These are phyloP conservation scores for Stigmatopora nigra DNA, from an alignment of 2,113 vertebrate genomes.

Conservation along the genomic window DNA sequence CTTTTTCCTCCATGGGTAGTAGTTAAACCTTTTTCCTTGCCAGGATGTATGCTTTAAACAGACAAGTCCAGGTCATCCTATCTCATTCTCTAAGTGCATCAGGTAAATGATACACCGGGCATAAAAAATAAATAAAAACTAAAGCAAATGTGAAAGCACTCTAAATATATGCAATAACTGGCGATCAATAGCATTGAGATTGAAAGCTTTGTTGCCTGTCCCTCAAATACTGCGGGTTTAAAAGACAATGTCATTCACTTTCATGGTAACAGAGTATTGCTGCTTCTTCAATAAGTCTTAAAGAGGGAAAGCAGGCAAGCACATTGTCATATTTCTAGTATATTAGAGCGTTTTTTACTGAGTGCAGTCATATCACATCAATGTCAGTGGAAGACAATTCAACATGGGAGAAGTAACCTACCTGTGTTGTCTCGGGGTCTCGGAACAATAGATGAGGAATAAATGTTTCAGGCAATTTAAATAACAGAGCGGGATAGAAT, in stretches of 20 bases:
- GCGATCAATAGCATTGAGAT: neutral
- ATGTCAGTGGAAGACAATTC: slow-evolving; percentile 9
- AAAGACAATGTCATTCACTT: slow-evolving; percentile 20
- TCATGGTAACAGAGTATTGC: slow-evolving; percentile 20
- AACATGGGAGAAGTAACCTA: slow-evolving; percentile 8
- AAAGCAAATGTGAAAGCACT: slow-evolving; percentile 15
- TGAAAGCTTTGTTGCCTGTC: neutral
- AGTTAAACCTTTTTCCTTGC: slow-evolving; percentile 50
- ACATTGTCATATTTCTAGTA: slow-evolving; percentile 28
- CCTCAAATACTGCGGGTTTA: neutral
- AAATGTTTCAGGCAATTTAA: slow-evolving; percentile 22
- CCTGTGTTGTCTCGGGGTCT: slow-evolving; percentile 19
- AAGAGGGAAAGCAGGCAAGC: slow-evolving; percentile 39
- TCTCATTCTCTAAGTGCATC: slow-evolving; percentile 65
- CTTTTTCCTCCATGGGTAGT: slow-evolving; percentile 55
- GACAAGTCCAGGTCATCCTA: slow-evolving; percentile 63
- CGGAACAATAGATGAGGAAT: neutral
- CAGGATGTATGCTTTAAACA: slow-evolving; percentile 55
- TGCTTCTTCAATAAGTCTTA: slow-evolving; percentile 42
- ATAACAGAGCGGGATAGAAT: slow-evolving; percentile 8
- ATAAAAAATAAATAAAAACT: slow-evolving; percentile 40
- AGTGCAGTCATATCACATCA: slow-evolving; percentile 33
- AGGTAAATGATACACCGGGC: slow-evolving; percentile 62
- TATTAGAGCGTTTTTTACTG: slow-evolving; percentile 20
- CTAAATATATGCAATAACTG: neutral